phyloP scores from a whole-genome alignment of 2,113 vertebrate genomes.

The Dicrurus megarhynchus region DNA sequence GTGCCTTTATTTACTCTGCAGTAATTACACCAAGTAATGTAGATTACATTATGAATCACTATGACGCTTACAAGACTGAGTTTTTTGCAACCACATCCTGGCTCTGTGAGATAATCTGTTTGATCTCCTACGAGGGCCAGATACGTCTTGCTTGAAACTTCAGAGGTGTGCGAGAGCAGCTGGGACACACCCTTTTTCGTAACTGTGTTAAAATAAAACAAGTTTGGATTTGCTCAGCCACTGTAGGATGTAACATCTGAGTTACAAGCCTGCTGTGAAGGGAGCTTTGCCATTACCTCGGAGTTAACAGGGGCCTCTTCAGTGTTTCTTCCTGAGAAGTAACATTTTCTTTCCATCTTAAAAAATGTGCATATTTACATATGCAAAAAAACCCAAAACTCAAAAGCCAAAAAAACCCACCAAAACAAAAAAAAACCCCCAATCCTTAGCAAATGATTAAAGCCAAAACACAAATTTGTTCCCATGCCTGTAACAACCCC shows the following conservation, averaged over 20 bases:
- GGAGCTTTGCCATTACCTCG: constrained; percentile 11
- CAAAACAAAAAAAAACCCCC: background rate
- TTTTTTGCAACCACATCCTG: constrained; percentile 48
- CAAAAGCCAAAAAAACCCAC: background rate
- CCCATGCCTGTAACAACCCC: background rate
- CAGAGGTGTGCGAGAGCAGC: background rate
- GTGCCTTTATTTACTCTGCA: constrained; percentile 49
- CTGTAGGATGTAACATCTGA: constrained; percentile 35
- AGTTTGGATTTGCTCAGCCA: constrained; percentile 61
- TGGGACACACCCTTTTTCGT: constrained; percentile 9
- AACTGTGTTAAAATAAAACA: constrained; percentile 46
- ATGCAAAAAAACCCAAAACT: background rate
- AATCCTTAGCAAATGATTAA: background rate
- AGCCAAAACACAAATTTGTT: background rate
- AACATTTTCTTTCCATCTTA: background rate
- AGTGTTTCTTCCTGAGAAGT: background rate
- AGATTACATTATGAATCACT: constrained; percentile 47
- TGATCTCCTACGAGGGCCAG: constrained; percentile 34
- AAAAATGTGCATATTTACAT: constrained; percentile 25
- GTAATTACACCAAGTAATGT: constrained; percentile 26
- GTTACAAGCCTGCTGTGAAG: background rate
- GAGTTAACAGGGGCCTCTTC: background rate
- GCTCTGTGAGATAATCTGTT: constrained; percentile 38
- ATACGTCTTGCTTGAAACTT: constrained; percentile 25
- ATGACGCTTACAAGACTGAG: constrained; percentile 30